Conservation (phyloP, 2,797 vertebrate genomes). For the Peromyscus aztecus region DNA sequence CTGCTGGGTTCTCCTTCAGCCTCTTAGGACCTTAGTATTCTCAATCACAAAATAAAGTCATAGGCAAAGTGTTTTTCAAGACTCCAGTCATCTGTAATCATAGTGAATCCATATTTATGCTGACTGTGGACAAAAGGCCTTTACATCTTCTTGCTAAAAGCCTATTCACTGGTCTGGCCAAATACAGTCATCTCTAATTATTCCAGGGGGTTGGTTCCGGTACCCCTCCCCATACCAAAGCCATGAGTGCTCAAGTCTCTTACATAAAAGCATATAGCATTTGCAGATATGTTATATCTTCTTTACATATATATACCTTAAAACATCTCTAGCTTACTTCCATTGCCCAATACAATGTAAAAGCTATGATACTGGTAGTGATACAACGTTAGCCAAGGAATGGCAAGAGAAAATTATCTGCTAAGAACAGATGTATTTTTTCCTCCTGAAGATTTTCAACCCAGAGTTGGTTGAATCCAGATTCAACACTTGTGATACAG, state of each 20-base stretch:
- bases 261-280: neutral
- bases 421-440: neutral
- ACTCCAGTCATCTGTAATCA: neutral
- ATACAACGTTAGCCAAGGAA: neutral
- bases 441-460: neutral
- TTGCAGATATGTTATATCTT: neutral
- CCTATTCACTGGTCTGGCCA: neutral
- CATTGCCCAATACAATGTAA: neutral
- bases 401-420: neutral
- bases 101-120: constrained; percentile 6
- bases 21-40: neutral
- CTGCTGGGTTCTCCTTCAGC: neutral
- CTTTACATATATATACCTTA: neutral
- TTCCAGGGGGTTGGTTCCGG: neutral
- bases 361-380: neutral
- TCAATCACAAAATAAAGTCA: constrained; percentile 17
- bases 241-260: neutral
- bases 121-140: neutral
- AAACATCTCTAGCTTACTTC: neutral
- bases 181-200: neutral
- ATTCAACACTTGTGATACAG: neutral
- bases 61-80: neutral
- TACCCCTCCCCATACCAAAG: neutral
- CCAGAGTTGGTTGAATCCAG: neutral
- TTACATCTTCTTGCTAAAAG: constrained; percentile 23